Base-by-base conservation (phyloP, 1,140 invertebrate genomes). In the Limonius californicus region DNA sequence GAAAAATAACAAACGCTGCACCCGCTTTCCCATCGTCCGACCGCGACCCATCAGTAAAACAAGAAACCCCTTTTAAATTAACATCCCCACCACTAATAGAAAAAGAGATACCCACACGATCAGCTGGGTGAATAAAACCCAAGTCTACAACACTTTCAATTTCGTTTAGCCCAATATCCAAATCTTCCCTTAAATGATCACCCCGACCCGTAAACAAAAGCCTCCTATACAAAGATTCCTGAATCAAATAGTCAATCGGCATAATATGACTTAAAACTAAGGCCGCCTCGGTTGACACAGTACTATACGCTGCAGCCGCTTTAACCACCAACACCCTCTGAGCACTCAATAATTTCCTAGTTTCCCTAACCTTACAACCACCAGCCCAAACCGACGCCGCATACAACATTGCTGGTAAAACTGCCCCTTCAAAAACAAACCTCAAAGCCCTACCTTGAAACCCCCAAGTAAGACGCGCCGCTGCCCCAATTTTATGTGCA, bases 201-300 rank as follows among this genome's bases (percentile, higher is more conserved):
- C 6, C 21, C 20, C n/a, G 20, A 14, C 15, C 21, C 9, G 2
- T n/a, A 6, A 11, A 7, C 14, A 12, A 2, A 3, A 12, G 16
- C 45, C 8, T 16, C 19, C 14, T 14, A 1, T 50, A 2, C 8
- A 50, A 2, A 9, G 3, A 3, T 21, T 6, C 54, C 19, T 12
- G n/a, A 7, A 59, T 4, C 27, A 54, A n/a, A 1, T 59, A 18
- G 32, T 63, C 61, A 1, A 59, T 32, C 1, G 62, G 62, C 8
- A 30, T 21, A 1, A 54, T 14, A 1, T 42, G 19, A 2, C 42
- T 15, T 1, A 63, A 18, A 4, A 63, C 62, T 18, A 45, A 35
- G 0, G 20, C 27, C 11, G 62, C 56, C 16, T 54, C 57, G 3
- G 62, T 45, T 2, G 56, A 59, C 18, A 60, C 42, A 3, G 62